Evolutionary conservation across 2,113 vertebrate genomes (phyloP).

Genomic region (Sciurus niger): DNA sequence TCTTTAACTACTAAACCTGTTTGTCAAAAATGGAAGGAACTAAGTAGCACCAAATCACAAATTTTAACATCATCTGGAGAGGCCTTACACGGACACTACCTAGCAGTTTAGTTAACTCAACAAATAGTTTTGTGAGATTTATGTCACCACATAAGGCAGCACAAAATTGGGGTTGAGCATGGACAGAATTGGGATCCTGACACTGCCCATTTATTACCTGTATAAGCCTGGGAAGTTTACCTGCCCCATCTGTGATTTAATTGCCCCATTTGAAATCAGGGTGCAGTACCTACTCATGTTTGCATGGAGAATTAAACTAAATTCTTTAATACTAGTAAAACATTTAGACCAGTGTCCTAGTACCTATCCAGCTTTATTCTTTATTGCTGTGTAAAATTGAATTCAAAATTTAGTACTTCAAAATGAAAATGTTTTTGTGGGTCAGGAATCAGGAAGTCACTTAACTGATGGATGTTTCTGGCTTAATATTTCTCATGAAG

Average conservation of each 20-base stretch:
- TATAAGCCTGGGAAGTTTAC: neutral
- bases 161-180: neutral
- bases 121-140: neutral
- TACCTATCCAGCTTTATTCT: neutral
- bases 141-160: neutral
- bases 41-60: neutral
- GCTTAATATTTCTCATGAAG: neutral
- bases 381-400: neutral
- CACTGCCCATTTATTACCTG: neutral
- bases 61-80: neutral
- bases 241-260: neutral
- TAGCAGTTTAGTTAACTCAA: neutral
- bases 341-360: neutral
- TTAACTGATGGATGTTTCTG: neutral
- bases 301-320: neutral
- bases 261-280: conserved; percentile 20
- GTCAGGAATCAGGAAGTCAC: neutral
- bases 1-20: neutral
- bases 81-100: neutral
- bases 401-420: neutral
- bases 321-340: conserved; percentile 31
- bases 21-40: neutral
- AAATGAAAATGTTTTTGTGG: neutral
- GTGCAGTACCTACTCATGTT: neutral
- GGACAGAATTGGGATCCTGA: neutral